Evolutionary conservation across 2,113 vertebrate genomes (phyloP).

Genomic region (Nibea albiflora): DNA sequence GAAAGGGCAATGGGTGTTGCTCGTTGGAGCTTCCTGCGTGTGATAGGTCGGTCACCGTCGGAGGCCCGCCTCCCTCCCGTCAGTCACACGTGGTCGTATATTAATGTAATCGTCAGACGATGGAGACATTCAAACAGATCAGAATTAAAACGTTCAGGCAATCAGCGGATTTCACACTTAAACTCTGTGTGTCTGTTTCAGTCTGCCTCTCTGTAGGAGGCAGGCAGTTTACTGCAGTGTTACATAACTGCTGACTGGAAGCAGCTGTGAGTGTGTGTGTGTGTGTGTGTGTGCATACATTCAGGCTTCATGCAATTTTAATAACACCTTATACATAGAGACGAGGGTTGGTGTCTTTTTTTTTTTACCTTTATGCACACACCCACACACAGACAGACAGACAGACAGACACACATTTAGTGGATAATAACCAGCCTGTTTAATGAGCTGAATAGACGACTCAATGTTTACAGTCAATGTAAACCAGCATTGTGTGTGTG

Average conservation of each 20-base stretch:
- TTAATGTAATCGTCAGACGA: background rate
- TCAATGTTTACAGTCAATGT: conserved; percentile 22
- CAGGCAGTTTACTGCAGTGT: conserved; percentile 72
- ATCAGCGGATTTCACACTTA: conserved; percentile 15
- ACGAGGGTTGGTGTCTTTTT: conserved; percentile 20
- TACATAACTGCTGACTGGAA: conserved; percentile 72
- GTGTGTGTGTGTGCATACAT: conserved; percentile 3
- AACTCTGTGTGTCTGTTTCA: background rate
- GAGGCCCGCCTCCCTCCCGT: conserved; percentile 37
- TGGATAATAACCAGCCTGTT: background rate
- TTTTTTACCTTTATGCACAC: background rate
- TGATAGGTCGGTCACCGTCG: conserved; percentile 48
- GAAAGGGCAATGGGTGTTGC: conserved; percentile 28
- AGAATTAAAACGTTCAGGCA: conserved; percentile 8
- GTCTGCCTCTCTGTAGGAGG: conserved; percentile 33
- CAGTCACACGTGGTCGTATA: conserved; percentile 15
- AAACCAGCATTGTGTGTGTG: background rate
- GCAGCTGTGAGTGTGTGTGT: conserved; percentile 43
- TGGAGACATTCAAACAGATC: background rate
- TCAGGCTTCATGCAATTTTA: conserved; percentile 68
- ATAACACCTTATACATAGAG: conserved; percentile 45
- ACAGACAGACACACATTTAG: background rate
- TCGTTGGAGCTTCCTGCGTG: conserved; percentile 38
- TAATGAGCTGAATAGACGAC: background rate
- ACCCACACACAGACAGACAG: too few species aligned